Conservation (phyloP, 1,140 invertebrate genomes). For the Saccostrea glomerata region DNA sequence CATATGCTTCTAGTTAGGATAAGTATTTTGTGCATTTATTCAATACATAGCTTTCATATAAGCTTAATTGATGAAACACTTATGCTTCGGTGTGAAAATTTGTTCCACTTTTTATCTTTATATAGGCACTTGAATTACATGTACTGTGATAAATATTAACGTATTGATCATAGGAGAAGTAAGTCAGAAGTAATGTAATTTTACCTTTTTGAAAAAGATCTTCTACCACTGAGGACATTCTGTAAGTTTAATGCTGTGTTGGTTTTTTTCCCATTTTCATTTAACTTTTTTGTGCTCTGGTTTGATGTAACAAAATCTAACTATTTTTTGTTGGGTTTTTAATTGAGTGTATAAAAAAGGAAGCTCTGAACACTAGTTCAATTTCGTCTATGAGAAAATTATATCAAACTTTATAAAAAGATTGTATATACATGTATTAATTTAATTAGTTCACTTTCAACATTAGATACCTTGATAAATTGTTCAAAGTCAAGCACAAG, state of each 20-base stretch:
- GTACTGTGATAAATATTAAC: background rate
- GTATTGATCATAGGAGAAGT: background rate
- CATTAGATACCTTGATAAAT: no score
- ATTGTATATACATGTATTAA: no score
- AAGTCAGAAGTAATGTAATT: background rate
- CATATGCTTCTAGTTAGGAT: no score
- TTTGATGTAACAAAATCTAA: slow-evolving; percentile 4
- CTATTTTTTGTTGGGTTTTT: background rate
- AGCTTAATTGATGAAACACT: background rate
- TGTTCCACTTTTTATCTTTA: background rate
- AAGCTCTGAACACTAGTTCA: no score
- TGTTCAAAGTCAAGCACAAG: no score
- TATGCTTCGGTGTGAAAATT: background rate
- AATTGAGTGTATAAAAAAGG: no score
- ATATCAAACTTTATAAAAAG: no score
- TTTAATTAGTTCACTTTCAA: no score
- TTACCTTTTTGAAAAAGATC: slow-evolving; percentile 6
- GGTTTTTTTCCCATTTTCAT: background rate
- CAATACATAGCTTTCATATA: no score
- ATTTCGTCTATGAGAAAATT: no score
- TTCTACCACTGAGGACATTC: slow-evolving; percentile 6
- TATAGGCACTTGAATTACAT: no score
- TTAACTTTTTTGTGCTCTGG: background rate
- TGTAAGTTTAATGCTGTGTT: background rate
- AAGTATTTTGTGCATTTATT: no score